Conservation (phyloP, 2,888 invertebrate genomes). For the Sthenelais limicola region DNA sequence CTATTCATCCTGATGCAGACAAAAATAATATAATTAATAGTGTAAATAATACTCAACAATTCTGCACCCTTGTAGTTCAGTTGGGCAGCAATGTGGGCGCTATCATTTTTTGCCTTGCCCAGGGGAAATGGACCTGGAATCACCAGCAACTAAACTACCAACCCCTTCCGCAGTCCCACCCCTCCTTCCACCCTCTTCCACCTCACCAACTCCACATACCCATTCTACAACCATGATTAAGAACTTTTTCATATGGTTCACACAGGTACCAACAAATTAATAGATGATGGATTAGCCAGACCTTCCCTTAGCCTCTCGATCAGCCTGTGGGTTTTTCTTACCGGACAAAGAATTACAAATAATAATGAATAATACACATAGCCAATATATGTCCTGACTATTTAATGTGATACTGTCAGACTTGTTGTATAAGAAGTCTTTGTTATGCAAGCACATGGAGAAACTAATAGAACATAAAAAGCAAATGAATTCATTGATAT, state of each 20-base stretch:
- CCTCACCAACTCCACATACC: not conserved
- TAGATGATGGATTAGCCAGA: too few species aligned
- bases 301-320: too few species aligned
- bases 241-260: too few species aligned
- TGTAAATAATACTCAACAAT: constrained; percentile 34
- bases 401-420: constrained; percentile 38
- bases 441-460: constrained; percentile 37
- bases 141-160: too few species aligned
- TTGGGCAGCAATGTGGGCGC: constrained; percentile 22
- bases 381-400: constrained; percentile 36
- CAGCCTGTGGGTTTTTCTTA: not conserved
- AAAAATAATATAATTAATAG: constrained; percentile 28
- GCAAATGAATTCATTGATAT: not conserved
- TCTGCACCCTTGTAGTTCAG: constrained; percentile 24
- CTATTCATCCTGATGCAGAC: too few species aligned
- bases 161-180: too few species aligned
- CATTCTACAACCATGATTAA: too few species aligned
- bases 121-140: too few species aligned
- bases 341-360: constrained; percentile 8
- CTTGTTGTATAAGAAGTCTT: constrained; percentile 34
- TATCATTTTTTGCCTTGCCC: constrained; percentile 1
- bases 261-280: too few species aligned
- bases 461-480: not conserved
- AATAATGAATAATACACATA: not conserved
- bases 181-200: too few species aligned